A percentile compares a stretch with the other conserved stretches of the same genome.
Evolutionary conservation across 92 coral and sea anemone species (phyloP).

Genomic region (Anthopleura xanthogrammica): DNA sequence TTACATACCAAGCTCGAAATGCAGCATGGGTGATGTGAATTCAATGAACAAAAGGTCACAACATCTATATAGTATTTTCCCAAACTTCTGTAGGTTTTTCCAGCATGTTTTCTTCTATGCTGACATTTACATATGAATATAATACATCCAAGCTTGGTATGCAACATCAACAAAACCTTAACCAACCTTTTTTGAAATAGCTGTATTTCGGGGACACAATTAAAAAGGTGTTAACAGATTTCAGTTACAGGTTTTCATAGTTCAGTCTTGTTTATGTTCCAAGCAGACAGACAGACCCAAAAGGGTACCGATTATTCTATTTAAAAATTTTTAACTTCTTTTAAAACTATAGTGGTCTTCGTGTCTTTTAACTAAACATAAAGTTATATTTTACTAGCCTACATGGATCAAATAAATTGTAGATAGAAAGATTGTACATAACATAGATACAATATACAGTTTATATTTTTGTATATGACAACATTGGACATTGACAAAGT

Average conservation of each 20-base stretch:
- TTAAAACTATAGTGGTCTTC: no score
- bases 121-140: no score
- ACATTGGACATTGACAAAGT: not conserved
- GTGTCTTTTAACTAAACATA: not conserved
- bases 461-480: slow-evolving; percentile 1
- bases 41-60: no score
- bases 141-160: no score
- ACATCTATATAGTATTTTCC: no score
- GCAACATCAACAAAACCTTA: no score
- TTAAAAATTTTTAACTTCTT: not conserved
- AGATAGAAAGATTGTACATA: not conserved
- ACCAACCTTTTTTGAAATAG: not conserved
- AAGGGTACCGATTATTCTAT: not conserved
- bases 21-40: no score
- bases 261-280: not conserved
- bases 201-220: not conserved
- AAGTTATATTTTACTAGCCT: not conserved
- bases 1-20: no score
- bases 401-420: not conserved
- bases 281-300: not conserved
- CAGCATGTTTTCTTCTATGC: no score
- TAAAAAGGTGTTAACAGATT: not conserved
- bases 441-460: not conserved
- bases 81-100: no score
- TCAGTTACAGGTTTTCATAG: not conserved